Percentiles rank a stretch among this genome's conserved stretches.
phyloP scores from a whole-genome alignment of 2,888 invertebrate genomes.

The Nudaria mundana region DNA sequence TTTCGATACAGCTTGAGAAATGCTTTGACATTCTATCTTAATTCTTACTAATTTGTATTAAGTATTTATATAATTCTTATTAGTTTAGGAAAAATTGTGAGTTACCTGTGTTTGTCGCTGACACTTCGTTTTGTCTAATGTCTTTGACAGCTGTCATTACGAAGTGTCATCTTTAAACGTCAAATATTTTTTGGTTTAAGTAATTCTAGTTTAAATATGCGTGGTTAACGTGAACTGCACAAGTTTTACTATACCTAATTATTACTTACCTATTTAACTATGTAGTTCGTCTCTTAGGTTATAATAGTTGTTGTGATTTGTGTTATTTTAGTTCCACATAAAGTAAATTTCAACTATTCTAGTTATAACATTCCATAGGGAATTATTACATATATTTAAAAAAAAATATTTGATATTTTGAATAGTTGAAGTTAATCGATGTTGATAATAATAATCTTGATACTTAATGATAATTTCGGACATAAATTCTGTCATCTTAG shows the following conservation, averaged over 20 bases:
- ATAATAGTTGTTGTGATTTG: slow-evolving; percentile 72
- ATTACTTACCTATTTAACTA: slow-evolving; percentile 34
- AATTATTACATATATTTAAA: slow-evolving; percentile 33
- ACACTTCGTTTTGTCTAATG: slow-evolving; percentile 27
- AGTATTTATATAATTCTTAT: slow-evolving; percentile 57
- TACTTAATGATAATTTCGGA: slow-evolving; percentile 62
- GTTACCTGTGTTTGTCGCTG: slow-evolving; percentile 51
- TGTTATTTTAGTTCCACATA: slow-evolving; percentile 63
- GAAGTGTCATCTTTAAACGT: slow-evolving; percentile 29
- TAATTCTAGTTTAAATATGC: slow-evolving; percentile 36
- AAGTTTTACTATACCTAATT: slow-evolving; percentile 63
- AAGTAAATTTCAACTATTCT: slow-evolving; percentile 59
- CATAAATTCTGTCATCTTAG: slow-evolving; percentile 62
- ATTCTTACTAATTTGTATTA: slow-evolving; percentile 55
- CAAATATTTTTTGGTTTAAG: slow-evolving; percentile 37
- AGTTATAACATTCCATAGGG: slow-evolving; percentile 45
- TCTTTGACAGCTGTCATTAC: slow-evolving; percentile 23
- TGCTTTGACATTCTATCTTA: slow-evolving; percentile 67
- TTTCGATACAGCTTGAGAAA: slow-evolving; percentile 56
- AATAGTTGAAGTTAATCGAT: slow-evolving; percentile 46
- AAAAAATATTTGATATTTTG: slow-evolving; percentile 48
- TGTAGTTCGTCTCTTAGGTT: slow-evolving; percentile 64
- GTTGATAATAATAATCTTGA: slow-evolving; percentile 37
- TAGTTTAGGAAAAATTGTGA: slow-evolving; percentile 67
- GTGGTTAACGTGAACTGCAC: slow-evolving; percentile 54